Evolutionary conservation across 2,888 invertebrate genomes (phyloP), one percentile per base, ranked within the genome.

Genomic region (Ochropleura plecta): DNA sequence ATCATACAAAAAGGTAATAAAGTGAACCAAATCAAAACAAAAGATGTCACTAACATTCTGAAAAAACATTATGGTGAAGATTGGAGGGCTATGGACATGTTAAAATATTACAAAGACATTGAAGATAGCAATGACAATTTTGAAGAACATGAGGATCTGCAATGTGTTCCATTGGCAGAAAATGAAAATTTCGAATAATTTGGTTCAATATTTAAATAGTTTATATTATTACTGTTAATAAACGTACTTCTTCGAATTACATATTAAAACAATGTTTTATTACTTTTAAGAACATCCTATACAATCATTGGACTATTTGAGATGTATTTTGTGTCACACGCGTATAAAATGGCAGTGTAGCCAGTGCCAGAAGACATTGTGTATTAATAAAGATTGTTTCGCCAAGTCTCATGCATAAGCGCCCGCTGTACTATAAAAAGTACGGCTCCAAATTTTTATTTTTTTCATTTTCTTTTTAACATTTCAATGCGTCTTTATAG

Each of bases 31-130:
- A 70, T 60, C 80, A 66, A 83, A 82, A 81, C 80, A 79, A 64
- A 67, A 78, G 84, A 86, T 76, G 78, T 83, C 55, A 73, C 79
- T 65, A 83, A 83, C 68, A 73, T 83, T 75, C 72, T 86, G 62
- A 82, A 80, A 57, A 84, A 85, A 70, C 83, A 84, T 68, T 83
- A 79, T 62, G 82, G 79, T 76, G 82, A 85, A 76, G 79, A 85
- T 63, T 84, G 81, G 82, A 81, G 77, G 63, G 69, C 66, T 72
- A 60, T 83, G 40, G 79, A 79, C 72, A 76, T 69, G 79, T 84
- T 83, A 64, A 83, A 83, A 83, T 84, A 81, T 77, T 85, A 73
- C 71, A 82, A 82, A 73, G 78, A 85, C 20, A 75, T 83, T 69
- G 77, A 82, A 84, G 72, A 78, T 79, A 71, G 71, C 76, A 82